phyloP scores from a whole-genome alignment of 2,797 vertebrate species.

The Lophius americanus region DNA sequence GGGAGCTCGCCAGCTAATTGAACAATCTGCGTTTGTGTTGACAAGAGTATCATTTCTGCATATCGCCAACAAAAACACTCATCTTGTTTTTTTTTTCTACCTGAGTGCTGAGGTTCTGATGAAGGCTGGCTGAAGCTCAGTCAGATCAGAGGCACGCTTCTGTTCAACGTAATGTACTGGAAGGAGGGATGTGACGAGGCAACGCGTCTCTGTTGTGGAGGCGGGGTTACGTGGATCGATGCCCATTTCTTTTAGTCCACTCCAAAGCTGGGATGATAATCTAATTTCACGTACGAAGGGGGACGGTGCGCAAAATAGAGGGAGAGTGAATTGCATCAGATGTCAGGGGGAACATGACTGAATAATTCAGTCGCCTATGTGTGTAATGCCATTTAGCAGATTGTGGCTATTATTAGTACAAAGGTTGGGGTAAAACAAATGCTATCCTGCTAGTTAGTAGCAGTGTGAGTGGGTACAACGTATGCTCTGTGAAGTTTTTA shows the following conservation, averaged over 20 bases:
- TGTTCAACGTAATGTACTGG: constrained; percentile 31
- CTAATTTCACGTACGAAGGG: constrained; percentile 65
- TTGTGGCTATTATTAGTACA: constrained; percentile 60
- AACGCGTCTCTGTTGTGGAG: background rate
- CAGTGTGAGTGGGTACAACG: constrained; percentile 1
- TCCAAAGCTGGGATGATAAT: constrained; percentile 68
- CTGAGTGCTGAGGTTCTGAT: constrained; percentile 16
- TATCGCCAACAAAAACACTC: constrained; percentile 50
- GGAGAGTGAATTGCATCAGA: constrained; percentile 73
- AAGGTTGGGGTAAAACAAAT: constrained; percentile 49
- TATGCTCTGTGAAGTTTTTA: constrained; percentile 27
- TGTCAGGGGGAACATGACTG: constrained; percentile 63
- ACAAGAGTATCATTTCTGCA: constrained; percentile 58
- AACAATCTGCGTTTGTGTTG: constrained; percentile 62
- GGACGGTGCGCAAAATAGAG: constrained; percentile 43
- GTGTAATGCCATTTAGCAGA: constrained; percentile 72
- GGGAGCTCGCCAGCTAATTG: constrained; percentile 51
- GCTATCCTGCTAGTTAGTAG: constrained; percentile 36
- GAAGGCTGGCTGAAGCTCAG: constrained; percentile 33
- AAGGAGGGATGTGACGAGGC: constrained; percentile 6
- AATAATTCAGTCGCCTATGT: constrained; percentile 73
- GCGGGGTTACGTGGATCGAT: constrained; percentile 68
- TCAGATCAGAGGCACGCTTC: constrained; percentile 17
- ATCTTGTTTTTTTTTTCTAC: constrained; percentile 33
- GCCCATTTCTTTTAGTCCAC: constrained; percentile 54